A percentile compares a stretch with the other conserved stretches of the same genome.
Conservation (phyloP, 1,140 invertebrate species). For the Tetragnatha versicolor region DNA sequence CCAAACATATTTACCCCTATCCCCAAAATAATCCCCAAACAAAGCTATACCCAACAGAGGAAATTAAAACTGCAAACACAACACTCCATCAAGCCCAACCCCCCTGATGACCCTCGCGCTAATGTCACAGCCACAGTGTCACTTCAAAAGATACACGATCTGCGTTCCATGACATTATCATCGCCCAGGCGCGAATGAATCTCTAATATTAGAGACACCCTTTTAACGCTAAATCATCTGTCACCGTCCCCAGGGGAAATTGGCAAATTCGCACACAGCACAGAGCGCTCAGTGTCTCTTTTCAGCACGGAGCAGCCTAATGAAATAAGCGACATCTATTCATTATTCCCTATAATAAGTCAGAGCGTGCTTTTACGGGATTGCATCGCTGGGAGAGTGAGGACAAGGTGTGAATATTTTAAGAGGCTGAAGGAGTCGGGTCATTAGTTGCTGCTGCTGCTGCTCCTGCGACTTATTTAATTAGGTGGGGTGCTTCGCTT, state of each 20-base stretch:
- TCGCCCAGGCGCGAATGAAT: neutral
- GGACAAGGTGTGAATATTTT: neutral
- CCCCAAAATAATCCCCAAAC: too few relatives aligned
- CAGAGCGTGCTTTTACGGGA: slow-evolving; percentile 21
- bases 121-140: too few relatives aligned
- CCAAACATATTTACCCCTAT: too few relatives aligned
- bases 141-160: slow-evolving; percentile 32
- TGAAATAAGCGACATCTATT: slow-evolving; percentile 53
- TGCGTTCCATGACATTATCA: neutral
- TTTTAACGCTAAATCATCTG: slow-evolving; percentile 46
- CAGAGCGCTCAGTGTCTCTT: slow-evolving; percentile 4
- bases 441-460: neutral
- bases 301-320: slow-evolving; percentile 49
- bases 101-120: too few relatives aligned
- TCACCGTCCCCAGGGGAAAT: slow-evolving; percentile 48
- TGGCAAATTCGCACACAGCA: slow-evolving; percentile 46
- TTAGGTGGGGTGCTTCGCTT: too few relatives aligned
- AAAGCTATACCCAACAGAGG: too few relatives aligned
- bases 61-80: too few relatives aligned
- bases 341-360: slow-evolving; percentile 41
- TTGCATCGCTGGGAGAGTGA: too few relatives aligned
- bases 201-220: slow-evolving; percentile 44
- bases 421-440: neutral
- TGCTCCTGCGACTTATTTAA: neutral
- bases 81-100: too few relatives aligned